phyloP scores from a whole-genome alignment of 2,888 invertebrate species.

The Meganola albula region DNA sequence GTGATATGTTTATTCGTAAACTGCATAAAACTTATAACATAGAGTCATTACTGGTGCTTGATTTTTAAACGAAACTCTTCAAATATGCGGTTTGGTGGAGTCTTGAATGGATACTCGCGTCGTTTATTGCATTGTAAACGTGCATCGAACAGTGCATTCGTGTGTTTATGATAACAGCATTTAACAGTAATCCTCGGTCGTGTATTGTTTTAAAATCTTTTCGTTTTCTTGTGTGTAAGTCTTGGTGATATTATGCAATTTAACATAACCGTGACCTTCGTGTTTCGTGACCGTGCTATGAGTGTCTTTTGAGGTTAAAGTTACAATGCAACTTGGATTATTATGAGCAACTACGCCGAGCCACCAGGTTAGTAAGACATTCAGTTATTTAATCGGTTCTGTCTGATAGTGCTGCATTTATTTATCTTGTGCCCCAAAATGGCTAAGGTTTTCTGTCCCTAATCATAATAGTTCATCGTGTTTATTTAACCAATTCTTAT shows the following conservation, averaged over 20 bases:
- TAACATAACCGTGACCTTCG: constrained; percentile 74
- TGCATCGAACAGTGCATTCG: constrained; percentile 72
- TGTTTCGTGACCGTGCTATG: constrained; percentile 63
- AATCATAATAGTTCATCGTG: no score
- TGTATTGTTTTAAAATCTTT: constrained; percentile 63
- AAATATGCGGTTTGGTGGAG: constrained; percentile 64
- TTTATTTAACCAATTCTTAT: no score
- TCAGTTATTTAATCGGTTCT: constrained; percentile 56
- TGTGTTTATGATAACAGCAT: constrained; percentile 75
- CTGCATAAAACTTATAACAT: constrained; percentile 61
- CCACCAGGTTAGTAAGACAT: constrained; percentile 69
- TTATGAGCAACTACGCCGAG: constrained; percentile 72
- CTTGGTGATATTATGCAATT: constrained; percentile 70
- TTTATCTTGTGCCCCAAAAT: constrained; percentile 61
- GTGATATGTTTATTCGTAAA: constrained; percentile 74
- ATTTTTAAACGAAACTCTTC: constrained; percentile 46
- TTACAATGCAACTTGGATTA: constrained; percentile 76
- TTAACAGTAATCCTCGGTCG: constrained; percentile 65
- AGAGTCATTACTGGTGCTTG: constrained; percentile 56
- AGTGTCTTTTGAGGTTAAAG: constrained; percentile 76
- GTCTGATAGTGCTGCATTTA: constrained; percentile 53
- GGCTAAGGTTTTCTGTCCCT: no score
- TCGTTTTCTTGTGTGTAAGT: constrained; percentile 54
- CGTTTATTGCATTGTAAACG: constrained; percentile 65
- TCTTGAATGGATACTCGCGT: constrained; percentile 54